phyloP scores from a whole-genome alignment of 2,113 vertebrate genomes.

The Shinisaurus crocodilurus region DNA sequence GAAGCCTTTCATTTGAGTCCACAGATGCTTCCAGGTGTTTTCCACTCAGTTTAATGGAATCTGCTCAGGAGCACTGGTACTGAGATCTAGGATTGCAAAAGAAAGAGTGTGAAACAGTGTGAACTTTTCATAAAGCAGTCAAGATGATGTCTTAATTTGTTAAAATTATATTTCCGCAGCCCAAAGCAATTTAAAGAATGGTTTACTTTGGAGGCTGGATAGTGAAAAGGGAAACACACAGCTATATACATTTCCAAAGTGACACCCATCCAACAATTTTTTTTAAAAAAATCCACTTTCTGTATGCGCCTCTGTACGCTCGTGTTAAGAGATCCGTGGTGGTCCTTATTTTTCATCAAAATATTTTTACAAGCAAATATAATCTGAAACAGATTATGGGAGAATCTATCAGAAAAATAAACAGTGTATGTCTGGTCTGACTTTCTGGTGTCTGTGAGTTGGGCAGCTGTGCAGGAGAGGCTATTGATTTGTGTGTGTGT shows the following conservation, averaged over 20 bases:
- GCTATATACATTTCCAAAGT: neutral
- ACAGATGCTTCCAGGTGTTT: constrained; percentile 10
- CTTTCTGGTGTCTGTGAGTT: constrained; percentile 35
- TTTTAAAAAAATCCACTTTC: too few species aligned
- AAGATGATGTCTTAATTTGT: constrained; percentile 2
- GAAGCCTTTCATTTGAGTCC: neutral
- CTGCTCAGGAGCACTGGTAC: neutral
- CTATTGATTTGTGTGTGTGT: constrained; percentile 39
- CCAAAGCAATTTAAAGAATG: constrained; percentile 6
- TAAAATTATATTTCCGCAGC: constrained; percentile 23
- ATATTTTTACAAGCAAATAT: constrained; percentile 57
- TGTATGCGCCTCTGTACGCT: neutral
- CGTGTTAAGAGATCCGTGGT: constrained; percentile 16
- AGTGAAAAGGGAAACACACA: neutral
- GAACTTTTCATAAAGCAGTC: neutral
- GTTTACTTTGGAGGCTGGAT: neutral
- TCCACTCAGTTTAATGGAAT: neutral
- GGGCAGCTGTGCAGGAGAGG: constrained; percentile 21
- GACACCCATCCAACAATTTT: neutral
- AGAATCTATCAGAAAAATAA: constrained; percentile 59
- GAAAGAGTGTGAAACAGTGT: neutral
- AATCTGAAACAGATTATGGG: constrained; percentile 54
- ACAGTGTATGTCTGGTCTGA: constrained; percentile 28
- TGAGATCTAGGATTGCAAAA: neutral
- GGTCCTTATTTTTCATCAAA: constrained; percentile 30